These are phyloP conservation scores for Ardeotis arabs DNA, from an alignment of 2,113 vertebrate genomes.

Conservation along the genomic window DNA sequence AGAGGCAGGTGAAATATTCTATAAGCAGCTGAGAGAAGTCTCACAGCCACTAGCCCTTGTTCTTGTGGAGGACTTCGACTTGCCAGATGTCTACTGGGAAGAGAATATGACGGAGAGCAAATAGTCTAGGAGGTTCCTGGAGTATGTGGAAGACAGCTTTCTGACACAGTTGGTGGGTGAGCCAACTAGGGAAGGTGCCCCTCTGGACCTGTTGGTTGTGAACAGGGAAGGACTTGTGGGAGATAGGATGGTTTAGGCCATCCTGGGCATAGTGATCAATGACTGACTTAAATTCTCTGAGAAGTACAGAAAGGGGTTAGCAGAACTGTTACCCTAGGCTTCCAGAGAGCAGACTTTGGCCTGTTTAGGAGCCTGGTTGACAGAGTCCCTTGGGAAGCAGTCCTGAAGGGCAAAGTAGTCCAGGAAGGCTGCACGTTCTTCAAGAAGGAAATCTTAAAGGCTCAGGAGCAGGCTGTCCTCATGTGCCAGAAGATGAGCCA, in stretches of 20 bases:
- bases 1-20: neutral
- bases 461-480: fast-evolving
- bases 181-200: neutral
- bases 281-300: too few relatives aligned
- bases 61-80: neutral
- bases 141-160: neutral
- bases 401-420: neutral
- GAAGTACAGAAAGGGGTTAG: neutral
- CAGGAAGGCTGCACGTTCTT: neutral
- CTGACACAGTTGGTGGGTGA: neutral
- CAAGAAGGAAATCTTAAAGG: too few relatives aligned
- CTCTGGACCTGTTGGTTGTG: neutral
- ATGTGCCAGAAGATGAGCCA: too few relatives aligned
- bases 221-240: neutral
- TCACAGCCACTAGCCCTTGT: neutral
- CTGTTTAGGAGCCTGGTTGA: neutral
- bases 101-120: neutral
- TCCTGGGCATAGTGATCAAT: neutral
- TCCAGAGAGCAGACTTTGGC: neutral
- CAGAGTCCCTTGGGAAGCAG: too few relatives aligned
- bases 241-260: neutral
- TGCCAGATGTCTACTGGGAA: neutral
- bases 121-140: neutral
- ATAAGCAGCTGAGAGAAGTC: neutral
- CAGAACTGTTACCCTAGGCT: neutral